Evolutionary conservation across 2,113 vertebrate genomes (phyloP), one percentile per base, ranked within the genome.

Genomic region (Cynocephalus volans): DNA sequence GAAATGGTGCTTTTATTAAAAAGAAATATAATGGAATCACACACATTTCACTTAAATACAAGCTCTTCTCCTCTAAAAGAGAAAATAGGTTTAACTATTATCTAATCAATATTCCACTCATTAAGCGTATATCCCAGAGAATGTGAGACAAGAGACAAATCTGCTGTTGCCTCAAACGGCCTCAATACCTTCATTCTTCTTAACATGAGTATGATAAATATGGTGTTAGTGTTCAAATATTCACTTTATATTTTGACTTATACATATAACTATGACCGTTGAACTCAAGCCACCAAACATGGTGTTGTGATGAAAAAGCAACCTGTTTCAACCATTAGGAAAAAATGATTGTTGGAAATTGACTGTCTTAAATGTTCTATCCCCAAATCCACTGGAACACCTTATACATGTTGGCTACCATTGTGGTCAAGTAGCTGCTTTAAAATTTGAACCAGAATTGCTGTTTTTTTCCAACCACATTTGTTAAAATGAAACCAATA

Each of bases 361-460:
- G 6, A 76, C 24, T 52, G 17, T 75, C 87, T 88, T 54, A 36
- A 69, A 77, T 72, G 23, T 72, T 50, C n/a, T 88, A 21, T 60
- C 77, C 69, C 28, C 23, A 54, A 67, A 69, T 67, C 65, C 18
- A 94, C 54, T 50, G 60, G 92, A 92, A 94, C 54, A 90, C 33
- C 14, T 50, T 75, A 41, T 75, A 28, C 28, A 80, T 24, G 33
- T 8, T 65, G 48, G 33, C 64, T 72, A 11, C 23, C 21, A 1
- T 0, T 64, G 9, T 69, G 60, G 45, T 45, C 33, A 86, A 56
- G 52, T 26, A 92, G 76, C 69, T 56, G 17, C 64, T 92, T 64
- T 83, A 88, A 92, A 92, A 77, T 81, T 14, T 87, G 52, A 94
- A 82, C 91, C 41, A 52, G n/a, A 83, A 69, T 88, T 28, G 76